Percentiles rank a stretch among this genome's conserved stretches.
Conservation (phyloP, 2,113 vertebrate genomes). For the Puntigrus tetrazona region DNA sequence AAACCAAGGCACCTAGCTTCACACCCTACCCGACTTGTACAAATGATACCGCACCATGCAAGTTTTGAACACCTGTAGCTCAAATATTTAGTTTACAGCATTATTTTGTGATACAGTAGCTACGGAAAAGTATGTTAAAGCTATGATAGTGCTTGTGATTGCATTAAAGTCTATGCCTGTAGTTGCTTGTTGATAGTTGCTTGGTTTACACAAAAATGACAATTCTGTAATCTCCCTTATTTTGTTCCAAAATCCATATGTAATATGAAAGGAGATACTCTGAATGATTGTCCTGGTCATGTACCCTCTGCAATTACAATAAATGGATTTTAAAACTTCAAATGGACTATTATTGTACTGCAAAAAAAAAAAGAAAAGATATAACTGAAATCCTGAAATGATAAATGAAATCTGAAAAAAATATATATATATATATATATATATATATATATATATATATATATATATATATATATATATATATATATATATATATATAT, state of each 20-base stretch:
- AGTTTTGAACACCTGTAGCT: background rate
- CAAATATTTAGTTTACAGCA: background rate
- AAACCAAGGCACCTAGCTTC: slow-evolving; percentile 51
- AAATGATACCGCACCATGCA: slow-evolving; percentile 41
- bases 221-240: background rate
- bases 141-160: background rate
- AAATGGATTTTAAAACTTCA: background rate
- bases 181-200: too few relatives aligned
- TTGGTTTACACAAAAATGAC: background rate
- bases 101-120: background rate
- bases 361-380: background rate
- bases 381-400: background rate
- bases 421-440: too few relatives aligned
- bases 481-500: too few relatives aligned
- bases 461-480: too few relatives aligned
- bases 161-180: background rate
- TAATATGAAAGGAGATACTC: background rate
- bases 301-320: background rate
- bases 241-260: background rate
- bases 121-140: background rate
- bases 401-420: background rate
- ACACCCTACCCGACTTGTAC: slow-evolving; percentile 34
- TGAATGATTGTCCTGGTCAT: background rate
- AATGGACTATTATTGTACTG: background rate
- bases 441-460: too few relatives aligned